A percentile compares a stretch with the other conserved stretches of the same genome.
Conservation (phyloP, 2,797 vertebrate genomes). For the Myotis myotis region DNA sequence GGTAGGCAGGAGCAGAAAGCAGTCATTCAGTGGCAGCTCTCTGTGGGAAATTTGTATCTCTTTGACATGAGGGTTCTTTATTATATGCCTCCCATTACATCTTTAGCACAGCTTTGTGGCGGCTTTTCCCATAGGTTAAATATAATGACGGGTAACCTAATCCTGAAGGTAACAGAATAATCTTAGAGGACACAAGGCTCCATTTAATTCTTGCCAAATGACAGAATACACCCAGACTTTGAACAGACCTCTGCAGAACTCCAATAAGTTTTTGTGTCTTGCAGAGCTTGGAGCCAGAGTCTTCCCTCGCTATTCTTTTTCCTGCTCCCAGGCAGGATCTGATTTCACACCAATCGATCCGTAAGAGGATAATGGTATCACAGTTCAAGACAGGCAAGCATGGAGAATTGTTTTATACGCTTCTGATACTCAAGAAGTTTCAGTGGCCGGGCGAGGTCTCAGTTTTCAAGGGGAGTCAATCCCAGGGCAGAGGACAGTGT, state of each 20-base stretch:
- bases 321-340: conserved; percentile 66
- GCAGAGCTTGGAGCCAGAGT: conserved; percentile 46
- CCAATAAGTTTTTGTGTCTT: conserved; percentile 61
- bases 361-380: conserved; percentile 76
- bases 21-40: conserved; percentile 48
- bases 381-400: conserved; percentile 73
- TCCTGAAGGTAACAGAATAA: conserved; percentile 80
- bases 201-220: conserved; percentile 79
- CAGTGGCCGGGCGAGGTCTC: conserved; percentile 50
- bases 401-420: conserved; percentile 77
- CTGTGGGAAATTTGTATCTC: conserved; percentile 73
- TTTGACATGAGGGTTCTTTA: conserved; percentile 69
- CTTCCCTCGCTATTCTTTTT: conserved; percentile 60
- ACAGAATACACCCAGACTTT: conserved; percentile 69
- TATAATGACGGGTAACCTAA: conserved; percentile 75
- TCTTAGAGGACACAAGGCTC: conserved; percentile 74
- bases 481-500: conserved; percentile 56
- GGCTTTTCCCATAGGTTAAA: conserved; percentile 76
- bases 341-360: conserved; percentile 72
- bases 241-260: conserved; percentile 63
- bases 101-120: conserved; percentile 68
- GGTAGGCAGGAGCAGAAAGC: conserved; percentile 57
- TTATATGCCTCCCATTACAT: conserved; percentile 74
- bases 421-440: conserved; percentile 72
- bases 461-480: conserved; percentile 71